Evolutionary conservation across 2,888 invertebrate species (phyloP), one percentile per base, ranked within the genome.

Genomic region (Synergus umbraculus): DNA sequence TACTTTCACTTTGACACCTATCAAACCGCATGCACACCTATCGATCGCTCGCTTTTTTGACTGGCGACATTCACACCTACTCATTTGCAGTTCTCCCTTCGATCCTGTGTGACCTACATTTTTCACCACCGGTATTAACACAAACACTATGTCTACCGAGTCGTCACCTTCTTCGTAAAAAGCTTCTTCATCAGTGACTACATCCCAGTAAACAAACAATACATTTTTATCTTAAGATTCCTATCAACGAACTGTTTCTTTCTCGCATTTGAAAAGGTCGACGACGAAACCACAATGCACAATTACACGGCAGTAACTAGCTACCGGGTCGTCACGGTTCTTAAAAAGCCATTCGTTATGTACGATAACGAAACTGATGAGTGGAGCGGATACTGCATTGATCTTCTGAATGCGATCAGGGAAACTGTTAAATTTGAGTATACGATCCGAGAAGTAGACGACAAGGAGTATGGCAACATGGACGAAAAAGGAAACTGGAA

Each of bases 381-480:
- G 81, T 91, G 87, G 90, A 86, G 94, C 85, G 99, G 99, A 9
- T 99, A 98, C 91, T 99, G 99, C 91, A 97, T 99, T 82, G 99
- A 99, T 89, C 93, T 99, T 29, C 96, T 99, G 54, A 95, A 98
- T 86, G 96, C 97, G 91, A 98, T 99, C 79, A 95, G 96, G 49
- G 94, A 95, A 79, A 95, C 96, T 77, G 94, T 98, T 1, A 95
- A 96, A 83, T 98, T 99, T 90, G 97, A 98, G 88, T 99, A 98
- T 91, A 97, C 97, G 88, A 96, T 98, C 83, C 94, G 95, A 76
- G 94, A 97, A 79, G 95, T 95, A 1, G 94, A 96, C 13, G 98
- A 98, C 89, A 95, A 95, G 0, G 95, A 95, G 86, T 98, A 97
- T 88, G 99, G 99, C 0, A 96, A 96, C 78, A 97, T 99, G 96